phyloP scores from a whole-genome alignment of 2,888 invertebrate genomes.

The Lithophane semibrunnea region DNA sequence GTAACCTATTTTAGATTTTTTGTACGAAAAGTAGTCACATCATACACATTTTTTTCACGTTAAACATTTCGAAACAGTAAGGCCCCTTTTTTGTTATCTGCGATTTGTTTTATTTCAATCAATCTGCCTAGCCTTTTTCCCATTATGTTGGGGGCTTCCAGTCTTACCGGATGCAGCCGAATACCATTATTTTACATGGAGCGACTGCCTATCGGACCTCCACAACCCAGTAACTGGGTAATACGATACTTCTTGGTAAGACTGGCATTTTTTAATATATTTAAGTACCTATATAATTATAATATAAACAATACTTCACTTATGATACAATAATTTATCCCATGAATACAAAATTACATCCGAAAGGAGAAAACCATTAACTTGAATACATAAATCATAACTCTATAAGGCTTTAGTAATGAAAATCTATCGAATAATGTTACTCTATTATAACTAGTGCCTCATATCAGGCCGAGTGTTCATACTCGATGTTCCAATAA shows the following conservation, averaged over 20 bases:
- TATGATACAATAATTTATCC: neutral
- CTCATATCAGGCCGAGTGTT: constrained; percentile 85
- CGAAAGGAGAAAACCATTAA: constrained; percentile 56
- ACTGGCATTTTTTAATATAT: too few relatives aligned
- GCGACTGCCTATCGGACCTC: too few relatives aligned
- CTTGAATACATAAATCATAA: constrained; percentile 61
- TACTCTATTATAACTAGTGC: constrained; percentile 83
- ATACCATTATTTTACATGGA: too few relatives aligned
- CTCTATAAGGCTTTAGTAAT: constrained; percentile 67
- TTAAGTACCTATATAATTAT: too few relatives aligned
- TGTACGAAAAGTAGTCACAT: neutral
- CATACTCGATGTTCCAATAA: constrained; percentile 89
- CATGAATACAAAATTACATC: constrained; percentile 15
- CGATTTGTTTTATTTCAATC: too few relatives aligned
- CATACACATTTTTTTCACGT: neutral
- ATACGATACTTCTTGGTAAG: too few relatives aligned
- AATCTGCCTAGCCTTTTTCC: too few relatives aligned
- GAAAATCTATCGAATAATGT: constrained; percentile 78
- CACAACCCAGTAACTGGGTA: too few relatives aligned
- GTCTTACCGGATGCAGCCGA: too few relatives aligned
- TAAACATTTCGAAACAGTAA: neutral
- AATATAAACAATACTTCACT: neutral
- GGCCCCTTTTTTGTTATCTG: neutral
- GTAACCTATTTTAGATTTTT: neutral
- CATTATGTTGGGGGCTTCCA: too few relatives aligned